Evolutionary conservation across 2,113 vertebrate genomes (phyloP).

Genomic region (Morone chrysops): DNA sequence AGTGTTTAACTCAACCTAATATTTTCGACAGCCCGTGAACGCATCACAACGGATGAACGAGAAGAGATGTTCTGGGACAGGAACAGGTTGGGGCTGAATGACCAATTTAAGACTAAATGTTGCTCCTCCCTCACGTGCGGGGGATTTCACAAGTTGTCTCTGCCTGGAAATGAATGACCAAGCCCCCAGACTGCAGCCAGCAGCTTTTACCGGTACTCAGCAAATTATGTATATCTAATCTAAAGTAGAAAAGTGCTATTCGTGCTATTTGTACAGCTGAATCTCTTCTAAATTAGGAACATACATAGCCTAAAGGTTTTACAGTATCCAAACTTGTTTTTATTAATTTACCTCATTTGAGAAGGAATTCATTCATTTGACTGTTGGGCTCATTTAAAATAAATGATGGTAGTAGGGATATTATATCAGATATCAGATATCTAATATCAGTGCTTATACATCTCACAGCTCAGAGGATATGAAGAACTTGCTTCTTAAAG

Average conservation of each 20-base stretch:
- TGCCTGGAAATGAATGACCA: conserved; percentile 27
- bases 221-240: too few relatives aligned
- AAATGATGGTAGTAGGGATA: not conserved
- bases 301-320: not conserved
- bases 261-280: fast-evolving
- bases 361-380: not conserved
- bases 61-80: not conserved
- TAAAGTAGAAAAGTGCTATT: too few relatives aligned
- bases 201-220: not conserved
- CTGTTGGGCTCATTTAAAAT: too few relatives aligned
- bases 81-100: not conserved
- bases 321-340: not conserved
- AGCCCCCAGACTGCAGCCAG: not conserved
- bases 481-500: too few relatives aligned
- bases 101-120: conserved; percentile 7
- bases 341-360: not conserved
- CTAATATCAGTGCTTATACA: not conserved
- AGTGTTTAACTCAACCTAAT: fast-evolving
- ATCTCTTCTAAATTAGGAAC: not conserved
- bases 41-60: fast-evolving
- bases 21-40: not conserved
- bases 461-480: not conserved
- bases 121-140: not conserved
- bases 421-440: too few relatives aligned
- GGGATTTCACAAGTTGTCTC: conserved; percentile 24